A percentile compares a stretch with the other conserved stretches of the same genome.
These are phyloP conservation scores for Watsonalla cultraria DNA, from an alignment of 2,888 invertebrate species.

Conservation along the genomic window DNA sequence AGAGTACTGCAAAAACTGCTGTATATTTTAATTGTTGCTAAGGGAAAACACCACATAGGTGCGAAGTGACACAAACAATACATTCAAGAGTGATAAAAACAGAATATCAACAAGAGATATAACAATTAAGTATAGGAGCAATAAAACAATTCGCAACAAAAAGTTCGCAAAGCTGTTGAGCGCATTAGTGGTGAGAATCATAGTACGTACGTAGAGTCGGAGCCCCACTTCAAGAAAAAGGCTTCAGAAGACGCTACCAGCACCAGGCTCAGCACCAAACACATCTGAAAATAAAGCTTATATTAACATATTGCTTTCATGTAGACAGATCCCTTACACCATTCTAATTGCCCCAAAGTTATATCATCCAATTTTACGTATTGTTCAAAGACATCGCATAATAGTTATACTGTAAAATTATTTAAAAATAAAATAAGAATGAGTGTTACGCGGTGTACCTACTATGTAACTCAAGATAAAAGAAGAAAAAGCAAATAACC, in stretches of 20 bases:
- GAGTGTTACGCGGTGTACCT: conserved; percentile 8
- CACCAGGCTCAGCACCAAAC: conserved; percentile 52
- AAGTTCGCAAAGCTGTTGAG: background rate
- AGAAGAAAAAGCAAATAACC: conserved; percentile 11
- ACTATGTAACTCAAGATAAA: conserved; percentile 7
- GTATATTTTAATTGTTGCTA: no score
- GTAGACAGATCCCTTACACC: no score
- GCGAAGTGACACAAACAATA: no score
- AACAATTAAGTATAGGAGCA: background rate
- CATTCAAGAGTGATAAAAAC: no score
- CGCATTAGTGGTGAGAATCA: no score
- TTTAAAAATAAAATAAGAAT: background rate
- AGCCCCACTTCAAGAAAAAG: conserved; percentile 76
- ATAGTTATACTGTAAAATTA: no score
- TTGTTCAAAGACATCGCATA: no score
- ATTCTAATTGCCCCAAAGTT: no score
- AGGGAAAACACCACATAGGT: no score
- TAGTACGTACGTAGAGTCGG: conserved; percentile 68
- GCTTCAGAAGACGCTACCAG: conserved; percentile 65
- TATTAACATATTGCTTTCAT: conserved; percentile 2
- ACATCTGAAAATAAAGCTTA: conserved; percentile 54
- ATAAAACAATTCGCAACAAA: background rate
- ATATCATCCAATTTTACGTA: no score
- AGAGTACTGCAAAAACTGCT: no score
- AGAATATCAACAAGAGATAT: no score